phyloP scores from a whole-genome alignment of 1,140 invertebrate genomes.

The Trachymyrmex septentrionalis region DNA sequence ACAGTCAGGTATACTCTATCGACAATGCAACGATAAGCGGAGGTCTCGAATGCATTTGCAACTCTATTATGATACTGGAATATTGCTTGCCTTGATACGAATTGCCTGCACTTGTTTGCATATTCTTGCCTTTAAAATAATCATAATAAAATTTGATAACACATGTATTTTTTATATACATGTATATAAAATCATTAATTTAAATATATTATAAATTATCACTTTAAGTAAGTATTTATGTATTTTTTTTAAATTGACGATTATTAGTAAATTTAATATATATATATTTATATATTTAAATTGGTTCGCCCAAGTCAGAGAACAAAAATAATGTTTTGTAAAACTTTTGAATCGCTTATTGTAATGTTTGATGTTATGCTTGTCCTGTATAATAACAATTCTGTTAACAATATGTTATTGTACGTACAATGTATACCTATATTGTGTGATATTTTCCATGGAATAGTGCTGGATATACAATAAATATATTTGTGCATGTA shows the following conservation, averaged over 20 bases:
- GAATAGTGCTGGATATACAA: not conserved
- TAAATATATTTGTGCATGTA: conserved; percentile 8
- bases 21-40: conserved; percentile 66
- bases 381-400: not conserved
- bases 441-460: not conserved
- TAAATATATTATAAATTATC: too few relatives aligned
- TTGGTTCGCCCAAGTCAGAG: too few relatives aligned
- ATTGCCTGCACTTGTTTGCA: not conserved
- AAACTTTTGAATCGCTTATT: too few relatives aligned
- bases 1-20: conserved; percentile 50
- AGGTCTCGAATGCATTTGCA: conserved; percentile 52
- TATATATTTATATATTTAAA: too few relatives aligned
- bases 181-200: too few relatives aligned
- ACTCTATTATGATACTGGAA: not conserved
- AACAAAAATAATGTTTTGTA: too few relatives aligned
- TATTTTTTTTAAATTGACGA: too few relatives aligned
- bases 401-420: not conserved
- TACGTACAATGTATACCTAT: not conserved
- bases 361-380: too few relatives aligned
- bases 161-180: not conserved
- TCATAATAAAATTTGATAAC: conserved; percentile 34
- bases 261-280: too few relatives aligned
- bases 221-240: too few relatives aligned
- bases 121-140: not conserved
- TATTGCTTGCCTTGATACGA: conserved; percentile 50